These are phyloP conservation scores for Selene dorsalis DNA, from an alignment of 2,797 vertebrate genomes.

Conservation along the genomic window DNA sequence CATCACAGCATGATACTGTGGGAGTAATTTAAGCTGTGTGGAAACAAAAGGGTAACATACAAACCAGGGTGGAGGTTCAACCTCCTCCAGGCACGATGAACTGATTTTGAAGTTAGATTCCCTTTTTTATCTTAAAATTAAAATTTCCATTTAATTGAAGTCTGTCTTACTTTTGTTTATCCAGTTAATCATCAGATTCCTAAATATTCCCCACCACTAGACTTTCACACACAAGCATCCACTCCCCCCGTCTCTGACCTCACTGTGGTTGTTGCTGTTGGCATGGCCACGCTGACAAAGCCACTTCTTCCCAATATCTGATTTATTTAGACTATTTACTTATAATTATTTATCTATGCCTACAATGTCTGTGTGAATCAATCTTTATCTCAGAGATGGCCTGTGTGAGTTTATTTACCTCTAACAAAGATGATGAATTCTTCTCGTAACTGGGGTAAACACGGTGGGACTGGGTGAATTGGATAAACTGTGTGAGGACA, in stretches of 20 bases:
- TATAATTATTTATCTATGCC: slow-evolving; percentile 53
- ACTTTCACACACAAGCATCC: slow-evolving; percentile 5
- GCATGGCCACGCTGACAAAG: slow-evolving; percentile 44
- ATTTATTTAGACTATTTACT: slow-evolving; percentile 53
- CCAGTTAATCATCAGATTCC: neutral
- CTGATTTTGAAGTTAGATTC: neutral
- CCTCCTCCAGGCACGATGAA: neutral
- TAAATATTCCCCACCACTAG: neutral
- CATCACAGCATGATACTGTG: neutral
- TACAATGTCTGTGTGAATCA: slow-evolving; percentile 27
- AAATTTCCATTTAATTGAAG: neutral
- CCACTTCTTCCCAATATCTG: slow-evolving; percentile 35
- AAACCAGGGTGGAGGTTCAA: neutral
- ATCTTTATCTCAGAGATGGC: slow-evolving; percentile 6
- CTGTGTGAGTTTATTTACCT: slow-evolving; percentile 57
- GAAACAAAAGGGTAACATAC: neutral
- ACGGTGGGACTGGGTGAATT: slow-evolving; percentile 8
- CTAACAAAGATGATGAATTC: slow-evolving; percentile 24
- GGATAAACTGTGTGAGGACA: slow-evolving; percentile 6
- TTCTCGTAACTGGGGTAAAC: slow-evolving; percentile 50
- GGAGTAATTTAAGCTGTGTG: neutral
- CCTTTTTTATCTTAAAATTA: neutral
- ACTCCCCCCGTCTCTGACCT: slow-evolving; percentile 12
- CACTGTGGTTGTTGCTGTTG: slow-evolving; percentile 63
- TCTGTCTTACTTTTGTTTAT: neutral